phyloP scores from a whole-genome alignment of 1,140 invertebrate genomes.

The Carposina sasakii region DNA sequence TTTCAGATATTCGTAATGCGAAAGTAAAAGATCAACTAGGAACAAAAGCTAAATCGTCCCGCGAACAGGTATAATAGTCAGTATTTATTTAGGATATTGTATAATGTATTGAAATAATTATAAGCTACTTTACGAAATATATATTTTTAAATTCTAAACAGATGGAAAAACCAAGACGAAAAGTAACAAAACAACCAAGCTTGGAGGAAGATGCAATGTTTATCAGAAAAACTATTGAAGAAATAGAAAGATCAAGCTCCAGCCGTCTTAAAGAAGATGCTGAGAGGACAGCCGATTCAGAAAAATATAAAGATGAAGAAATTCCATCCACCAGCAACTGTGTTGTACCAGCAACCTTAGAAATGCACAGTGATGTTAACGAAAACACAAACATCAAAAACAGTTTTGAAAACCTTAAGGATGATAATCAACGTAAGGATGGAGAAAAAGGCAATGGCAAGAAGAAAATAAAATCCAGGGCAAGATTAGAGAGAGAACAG shows the following conservation, averaged over 20 bases:
- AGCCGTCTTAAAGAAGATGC: conserved; percentile 44
- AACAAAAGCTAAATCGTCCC: conserved; percentile 30
- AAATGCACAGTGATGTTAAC: conserved; percentile 38
- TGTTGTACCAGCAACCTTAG: conserved; percentile 33
- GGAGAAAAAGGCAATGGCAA: conserved; percentile 44
- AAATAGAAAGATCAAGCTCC: conserved; percentile 59
- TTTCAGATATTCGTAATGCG: conserved; percentile 41
- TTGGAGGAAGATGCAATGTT: conserved; percentile 63
- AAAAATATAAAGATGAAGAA: conserved; percentile 21
- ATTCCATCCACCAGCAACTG: conserved; percentile 35
- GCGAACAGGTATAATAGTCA: conserved; percentile 44
- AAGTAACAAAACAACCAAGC: conserved; percentile 47
- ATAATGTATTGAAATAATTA: neutral
- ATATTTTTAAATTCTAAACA: conserved; percentile 32
- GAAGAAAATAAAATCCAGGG: conserved; percentile 60
- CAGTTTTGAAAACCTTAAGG: conserved; percentile 57
- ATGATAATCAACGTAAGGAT: conserved; percentile 55
- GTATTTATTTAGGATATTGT: neutral
- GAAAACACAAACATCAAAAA: conserved; percentile 55
- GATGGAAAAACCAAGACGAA: conserved; percentile 40
- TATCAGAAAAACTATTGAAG: conserved; percentile 63
- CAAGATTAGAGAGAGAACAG: conserved; percentile 65
- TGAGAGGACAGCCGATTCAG: conserved; percentile 21
- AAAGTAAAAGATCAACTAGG: conserved; percentile 34
- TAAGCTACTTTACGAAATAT: neutral